A percentile compares a stretch with the other conserved stretches of the same genome.
These are phyloP conservation scores for Ciconia nigra DNA, from an alignment of 2,797 vertebrate genomes.

Conservation along the genomic window DNA sequence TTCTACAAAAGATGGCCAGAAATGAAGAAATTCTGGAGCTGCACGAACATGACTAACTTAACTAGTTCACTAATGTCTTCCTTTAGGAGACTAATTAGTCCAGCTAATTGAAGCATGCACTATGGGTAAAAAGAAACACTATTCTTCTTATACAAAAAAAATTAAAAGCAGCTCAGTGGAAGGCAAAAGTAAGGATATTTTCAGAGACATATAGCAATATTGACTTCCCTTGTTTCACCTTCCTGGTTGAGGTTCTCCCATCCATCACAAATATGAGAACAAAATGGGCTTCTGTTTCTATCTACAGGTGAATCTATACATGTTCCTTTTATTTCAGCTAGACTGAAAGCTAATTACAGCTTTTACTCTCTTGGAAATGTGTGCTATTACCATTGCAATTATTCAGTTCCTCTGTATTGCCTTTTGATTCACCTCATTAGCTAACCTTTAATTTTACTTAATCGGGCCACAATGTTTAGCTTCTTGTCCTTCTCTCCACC, in stretches of 20 bases:
- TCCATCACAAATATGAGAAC: background rate
- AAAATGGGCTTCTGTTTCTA: slow-evolving; percentile 3
- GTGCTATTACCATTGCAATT: slow-evolving; percentile 17
- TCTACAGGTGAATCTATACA: slow-evolving; percentile 1
- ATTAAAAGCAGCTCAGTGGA: background rate
- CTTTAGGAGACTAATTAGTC: background rate
- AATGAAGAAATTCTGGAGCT: background rate
- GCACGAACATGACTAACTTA: background rate
- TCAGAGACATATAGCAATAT: background rate
- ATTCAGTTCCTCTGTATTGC: slow-evolving; percentile 21
- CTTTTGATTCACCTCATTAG: slow-evolving; percentile 49
- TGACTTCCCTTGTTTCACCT: background rate
- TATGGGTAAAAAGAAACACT: background rate
- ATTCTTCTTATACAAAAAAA: background rate
- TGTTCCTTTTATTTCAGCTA: background rate
- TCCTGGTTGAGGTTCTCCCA: background rate
- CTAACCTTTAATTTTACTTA: slow-evolving; percentile 34
- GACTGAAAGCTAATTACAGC: slow-evolving; percentile 23
- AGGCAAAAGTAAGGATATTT: background rate
- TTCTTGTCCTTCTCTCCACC: slow-evolving; percentile 1
- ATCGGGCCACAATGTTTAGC: background rate
- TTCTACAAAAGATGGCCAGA: background rate
- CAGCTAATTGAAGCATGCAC: background rate
- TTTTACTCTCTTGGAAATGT: slow-evolving; percentile 27
- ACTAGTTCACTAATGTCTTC: background rate